Conservation (phyloP, 2,888 invertebrate species). For the Eupithecia pulchellata region DNA sequence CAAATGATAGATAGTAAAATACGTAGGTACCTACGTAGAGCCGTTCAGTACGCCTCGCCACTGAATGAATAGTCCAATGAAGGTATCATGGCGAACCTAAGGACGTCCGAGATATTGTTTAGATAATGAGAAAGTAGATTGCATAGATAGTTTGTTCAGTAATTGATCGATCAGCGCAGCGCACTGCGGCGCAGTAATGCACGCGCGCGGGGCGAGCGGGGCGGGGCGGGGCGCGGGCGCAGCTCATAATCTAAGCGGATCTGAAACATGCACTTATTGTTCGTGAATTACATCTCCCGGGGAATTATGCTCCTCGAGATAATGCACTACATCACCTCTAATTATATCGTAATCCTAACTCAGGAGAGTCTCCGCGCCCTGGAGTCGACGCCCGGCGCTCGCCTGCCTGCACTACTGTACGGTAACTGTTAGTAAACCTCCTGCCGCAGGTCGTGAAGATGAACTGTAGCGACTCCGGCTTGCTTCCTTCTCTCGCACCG, state of each 20-base stretch:
- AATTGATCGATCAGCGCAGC: not conserved
- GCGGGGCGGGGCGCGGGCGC: slow-evolving; percentile 21
- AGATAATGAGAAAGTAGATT: not conserved
- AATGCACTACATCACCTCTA: slow-evolving; percentile 34
- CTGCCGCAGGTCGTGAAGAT: too few relatives aligned
- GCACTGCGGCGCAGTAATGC: not conserved
- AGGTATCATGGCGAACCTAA: not conserved
- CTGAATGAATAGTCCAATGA: not conserved
- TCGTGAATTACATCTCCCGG: slow-evolving; percentile 30
- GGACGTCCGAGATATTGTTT: slow-evolving; percentile 5
- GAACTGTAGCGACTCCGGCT: too few relatives aligned
- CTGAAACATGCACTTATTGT: slow-evolving; percentile 38
- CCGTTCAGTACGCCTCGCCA: not conserved
- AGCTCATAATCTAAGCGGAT: slow-evolving; percentile 35
- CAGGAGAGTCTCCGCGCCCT: slow-evolving; percentile 11
- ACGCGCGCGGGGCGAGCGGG: not conserved
- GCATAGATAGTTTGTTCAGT: not conserved
- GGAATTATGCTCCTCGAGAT: slow-evolving; percentile 33
- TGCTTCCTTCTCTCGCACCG: too few relatives aligned
- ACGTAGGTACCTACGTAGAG: not conserved
- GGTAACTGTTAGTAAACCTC: too few relatives aligned
- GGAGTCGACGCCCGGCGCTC: too few relatives aligned
- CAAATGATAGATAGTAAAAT: not conserved
- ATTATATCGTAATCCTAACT: slow-evolving; percentile 35
- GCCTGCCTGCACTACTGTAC: too few relatives aligned